Base-by-base conservation (phyloP, 2,113 vertebrate species). In the Hipposideros armiger region DNA sequence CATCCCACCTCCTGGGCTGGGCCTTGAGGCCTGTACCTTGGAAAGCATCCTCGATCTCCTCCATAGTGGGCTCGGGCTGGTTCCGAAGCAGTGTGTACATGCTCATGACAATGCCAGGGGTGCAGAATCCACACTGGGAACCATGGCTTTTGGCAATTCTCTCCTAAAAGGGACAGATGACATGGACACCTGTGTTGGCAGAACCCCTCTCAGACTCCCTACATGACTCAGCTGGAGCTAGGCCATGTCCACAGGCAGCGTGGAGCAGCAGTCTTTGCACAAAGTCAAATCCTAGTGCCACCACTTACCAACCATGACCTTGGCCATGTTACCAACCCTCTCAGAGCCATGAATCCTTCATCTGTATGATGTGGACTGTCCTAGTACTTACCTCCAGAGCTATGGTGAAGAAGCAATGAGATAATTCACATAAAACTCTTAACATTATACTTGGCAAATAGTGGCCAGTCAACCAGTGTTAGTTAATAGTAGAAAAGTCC, bases 41-140 rank as follows among this genome's bases (percentile, higher is more conserved):
- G 96, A 99, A 99, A 76, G 99, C 99, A 91, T 99, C 98, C 97
- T 99, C 99, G 0, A 99, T 98, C 28, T 99, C 99, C 54, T 98
- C 98, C 94, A 99, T 98, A 10, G 83, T 98, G 60, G 99, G 99
- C 1, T 98, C 95, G 0, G 98, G 98, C 60, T 99, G 99, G 96
- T 99, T 99, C 56, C 99, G 99, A 82, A 99, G 99, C 92, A 99
- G 97, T 0, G 99, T 98, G 9, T 99, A 99, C 99, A 99, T 99
- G 90, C 99, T 99, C 99, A 99, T 99, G 95, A 99, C 99, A 15
- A 99, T 99, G 4, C 99, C 99, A 0, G 99, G 99, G 1, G 99
- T 99, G 84, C 99, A 99, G 98, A 99, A 99, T 0, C 99, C 99
- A 9, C 99, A 99, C 24, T 99, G 99, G 42, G 99, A 99, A 30